Conservation (phyloP, 1,140 invertebrate genomes). For the Aphelenchoides fujianensis region DNA sequence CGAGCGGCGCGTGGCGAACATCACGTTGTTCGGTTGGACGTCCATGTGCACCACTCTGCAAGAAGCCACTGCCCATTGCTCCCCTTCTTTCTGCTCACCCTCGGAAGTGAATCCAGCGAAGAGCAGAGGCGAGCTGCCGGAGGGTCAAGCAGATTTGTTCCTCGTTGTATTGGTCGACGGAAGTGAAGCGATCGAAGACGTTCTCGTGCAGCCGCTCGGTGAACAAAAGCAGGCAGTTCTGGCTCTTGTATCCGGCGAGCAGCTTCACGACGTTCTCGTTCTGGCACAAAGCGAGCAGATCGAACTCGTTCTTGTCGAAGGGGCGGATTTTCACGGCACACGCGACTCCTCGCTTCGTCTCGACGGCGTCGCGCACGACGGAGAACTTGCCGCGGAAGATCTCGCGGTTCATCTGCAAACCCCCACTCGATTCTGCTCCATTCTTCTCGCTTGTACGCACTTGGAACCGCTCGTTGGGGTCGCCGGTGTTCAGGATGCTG, state of each 20-base stretch:
- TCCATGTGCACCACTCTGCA: constrained; percentile 86
- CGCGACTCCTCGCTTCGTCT: constrained; percentile 44
- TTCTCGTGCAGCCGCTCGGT: constrained; percentile 57
- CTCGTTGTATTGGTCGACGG: constrained; percentile 57
- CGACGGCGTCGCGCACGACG: constrained; percentile 56
- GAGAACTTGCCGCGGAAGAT: constrained; percentile 57
- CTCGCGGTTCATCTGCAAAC: constrained; percentile 44
- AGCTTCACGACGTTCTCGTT: constrained; percentile 60
- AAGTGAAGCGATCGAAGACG: constrained; percentile 59
- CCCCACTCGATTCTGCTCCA: not conserved
- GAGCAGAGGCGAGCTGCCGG: constrained; percentile 54
- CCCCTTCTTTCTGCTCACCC: too few relatives aligned
- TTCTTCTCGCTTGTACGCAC: constrained; percentile 17
- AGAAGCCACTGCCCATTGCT: constrained; percentile 58
- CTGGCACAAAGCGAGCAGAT: constrained; percentile 46
- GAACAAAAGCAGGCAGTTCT: constrained; percentile 55
- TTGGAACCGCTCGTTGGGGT: constrained; percentile 54
- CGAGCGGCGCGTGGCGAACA: constrained; percentile 79
- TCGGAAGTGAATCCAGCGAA: constrained; percentile 60
- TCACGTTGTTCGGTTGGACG: constrained; percentile 91
- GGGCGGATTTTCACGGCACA: constrained; percentile 48
- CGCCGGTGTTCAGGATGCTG: constrained; percentile 28
- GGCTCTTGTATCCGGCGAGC: constrained; percentile 49
- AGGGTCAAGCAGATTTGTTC: constrained; percentile 60
- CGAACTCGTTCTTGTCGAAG: constrained; percentile 45